phyloP scores from a whole-genome alignment of 2,113 vertebrate species.

The Synchiropus splendidus region DNA sequence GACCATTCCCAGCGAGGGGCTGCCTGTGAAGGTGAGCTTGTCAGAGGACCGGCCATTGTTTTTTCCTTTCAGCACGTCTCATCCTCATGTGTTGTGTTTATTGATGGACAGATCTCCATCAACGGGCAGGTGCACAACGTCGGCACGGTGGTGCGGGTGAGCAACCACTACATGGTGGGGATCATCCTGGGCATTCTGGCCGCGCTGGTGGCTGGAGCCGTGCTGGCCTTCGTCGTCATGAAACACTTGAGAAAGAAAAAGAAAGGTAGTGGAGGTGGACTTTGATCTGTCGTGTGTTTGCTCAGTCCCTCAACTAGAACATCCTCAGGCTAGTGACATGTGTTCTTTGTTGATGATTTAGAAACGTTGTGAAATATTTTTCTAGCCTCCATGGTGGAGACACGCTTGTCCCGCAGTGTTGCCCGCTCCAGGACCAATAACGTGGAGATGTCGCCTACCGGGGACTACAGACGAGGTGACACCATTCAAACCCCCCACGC shows the following conservation, averaged over 20 bases:
- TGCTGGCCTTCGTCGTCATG: conserved; percentile 65
- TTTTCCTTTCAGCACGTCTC: neutral
- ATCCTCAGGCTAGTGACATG: conserved; percentile 10
- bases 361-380: conserved; percentile 34
- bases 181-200: conserved; percentile 68
- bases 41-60: no score
- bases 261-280: conserved; percentile 56
- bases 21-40: conserved; percentile 69
- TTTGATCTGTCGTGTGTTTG: conserved; percentile 29
- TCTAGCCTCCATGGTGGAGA: conserved; percentile 59
- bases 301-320: conserved; percentile 39
- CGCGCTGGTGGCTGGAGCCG: conserved; percentile 61
- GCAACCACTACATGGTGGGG: conserved; percentile 68
- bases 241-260: conserved; percentile 71
- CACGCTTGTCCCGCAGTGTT: conserved; percentile 40
- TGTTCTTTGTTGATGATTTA: conserved; percentile 38
- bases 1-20: conserved; percentile 58
- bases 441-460: conserved; percentile 49
- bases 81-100: no score
- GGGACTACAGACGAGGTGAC: conserved; percentile 70
- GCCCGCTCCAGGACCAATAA: conserved; percentile 40
- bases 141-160: conserved; percentile 68
- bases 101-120: conserved; percentile 71
- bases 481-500: neutral
- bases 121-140: conserved; percentile 68